Evolutionary conservation across 1,140 invertebrate genomes (phyloP), one percentile per base, ranked within the genome.

Genomic region (Euwallacea similis): DNA sequence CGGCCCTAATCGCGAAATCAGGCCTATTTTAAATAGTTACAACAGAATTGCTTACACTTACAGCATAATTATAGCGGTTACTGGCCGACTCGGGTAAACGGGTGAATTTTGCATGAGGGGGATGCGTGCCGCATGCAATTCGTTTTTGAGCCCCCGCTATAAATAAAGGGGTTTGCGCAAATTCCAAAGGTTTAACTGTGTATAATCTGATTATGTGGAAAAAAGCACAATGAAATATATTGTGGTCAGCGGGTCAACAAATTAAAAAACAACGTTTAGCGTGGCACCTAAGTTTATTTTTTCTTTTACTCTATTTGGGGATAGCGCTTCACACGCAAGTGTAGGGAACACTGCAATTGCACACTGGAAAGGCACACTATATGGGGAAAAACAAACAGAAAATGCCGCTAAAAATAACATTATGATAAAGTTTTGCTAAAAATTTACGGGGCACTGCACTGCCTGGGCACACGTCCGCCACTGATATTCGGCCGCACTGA

Each of bases 41-140:
- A 68, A 69, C 67, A 62, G 67, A 69, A 69, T 62, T 69, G 67
- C 67, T 69, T 69, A 69, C 67, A 69, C 67, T 69, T 69, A 69
- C 58, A 58, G 67, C 67, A 69, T 69, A 62, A 69, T 69, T 69
- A 69, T 69, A 69, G 60, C 66, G 60, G 44, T 68, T 68, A 60
- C 53, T 53, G 11, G 46, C 15, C 53, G 42, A 61, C 43, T 61
- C 47, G 55, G 65, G 65, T 67, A 67, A 67, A 67, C 65, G 56
- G n/a, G 15, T 68, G 60, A 55, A 62, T 69, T 69, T 69, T 69
- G 67, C 67, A 69, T 62, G 58, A 68, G 44, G n/a, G 44, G 54
- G 43, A 68, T 61, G 67, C 67, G 67, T 69, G 67, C 54, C 21
- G 33, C 67, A 69, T 69, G 67, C 67, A 62, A 69, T 62, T 69